Percentiles rank a stretch among this genome's conserved stretches.
phyloP scores from a whole-genome alignment of 2,888 invertebrate species.

The Rhabditophanes sp. region DNA sequence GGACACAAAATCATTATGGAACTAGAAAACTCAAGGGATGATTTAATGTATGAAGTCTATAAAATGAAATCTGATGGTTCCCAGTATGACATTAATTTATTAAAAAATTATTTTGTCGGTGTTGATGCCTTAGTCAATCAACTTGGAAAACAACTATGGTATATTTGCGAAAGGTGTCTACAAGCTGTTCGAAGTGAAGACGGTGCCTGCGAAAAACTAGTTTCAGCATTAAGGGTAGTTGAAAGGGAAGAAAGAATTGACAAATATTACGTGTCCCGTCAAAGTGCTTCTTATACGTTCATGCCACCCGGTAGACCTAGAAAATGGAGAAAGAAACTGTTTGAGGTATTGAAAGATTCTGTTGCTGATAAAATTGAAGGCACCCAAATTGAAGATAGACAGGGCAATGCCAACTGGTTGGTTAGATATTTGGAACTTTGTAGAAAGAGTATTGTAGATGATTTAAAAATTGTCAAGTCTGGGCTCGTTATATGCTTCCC shows the following conservation, averaged over 20 bases:
- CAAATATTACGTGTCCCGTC: slow-evolving; percentile 64
- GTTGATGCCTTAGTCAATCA: slow-evolving; percentile 74
- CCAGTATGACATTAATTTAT: slow-evolving; percentile 50
- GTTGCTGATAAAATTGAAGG: slow-evolving; percentile 61
- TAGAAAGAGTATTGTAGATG: slow-evolving; percentile 28
- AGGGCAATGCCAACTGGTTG: slow-evolving; percentile 82
- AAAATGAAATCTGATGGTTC: slow-evolving; percentile 56
- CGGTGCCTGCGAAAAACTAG: slow-evolving; percentile 57
- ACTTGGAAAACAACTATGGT: slow-evolving; percentile 52
- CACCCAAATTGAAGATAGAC: slow-evolving; percentile 76
- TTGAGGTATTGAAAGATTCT: slow-evolving; percentile 50
- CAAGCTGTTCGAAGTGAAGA: slow-evolving; percentile 68
- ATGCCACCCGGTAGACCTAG: slow-evolving; percentile 86
- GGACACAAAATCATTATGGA: slow-evolving; percentile 85
- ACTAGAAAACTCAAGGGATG: slow-evolving; percentile 86
- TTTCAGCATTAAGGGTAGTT: slow-evolving; percentile 82
- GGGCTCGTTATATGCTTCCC: slow-evolving; percentile 71
- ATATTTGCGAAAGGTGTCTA: slow-evolving; percentile 71
- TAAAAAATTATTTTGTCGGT: slow-evolving; percentile 87
- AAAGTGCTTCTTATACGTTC: slow-evolving; percentile 66
- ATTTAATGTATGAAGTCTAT: slow-evolving; percentile 78
- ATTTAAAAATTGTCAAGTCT: slow-evolving; percentile 43
- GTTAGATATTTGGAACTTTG: slow-evolving; percentile 62
- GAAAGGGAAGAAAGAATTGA: slow-evolving; percentile 87
- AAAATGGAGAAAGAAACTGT: slow-evolving; percentile 29